A percentile compares a stretch with the other conserved stretches of the same genome.
phyloP scores from a whole-genome alignment of 2,113 vertebrate species.

The Benitochromis conjunctus region DNA sequence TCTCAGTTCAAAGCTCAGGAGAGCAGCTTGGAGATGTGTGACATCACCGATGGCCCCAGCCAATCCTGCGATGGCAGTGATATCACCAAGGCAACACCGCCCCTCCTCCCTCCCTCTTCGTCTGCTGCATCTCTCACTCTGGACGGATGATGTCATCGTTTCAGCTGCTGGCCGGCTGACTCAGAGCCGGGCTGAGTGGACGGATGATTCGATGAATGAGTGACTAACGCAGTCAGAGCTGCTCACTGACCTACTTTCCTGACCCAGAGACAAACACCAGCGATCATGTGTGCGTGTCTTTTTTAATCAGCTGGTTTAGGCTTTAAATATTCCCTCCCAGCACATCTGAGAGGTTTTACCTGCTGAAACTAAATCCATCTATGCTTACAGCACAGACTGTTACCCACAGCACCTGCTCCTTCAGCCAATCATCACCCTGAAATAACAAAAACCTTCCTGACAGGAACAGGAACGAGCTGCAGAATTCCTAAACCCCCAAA shows the following conservation, averaged over 20 bases:
- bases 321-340: neutral
- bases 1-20: conserved; percentile 89
- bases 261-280: neutral
- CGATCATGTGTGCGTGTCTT: accelerated
- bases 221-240: neutral
- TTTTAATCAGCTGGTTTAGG: neutral
- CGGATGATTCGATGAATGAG: neutral
- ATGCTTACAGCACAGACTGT: neutral
- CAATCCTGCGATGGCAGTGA: conserved; percentile 85
- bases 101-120: conserved; percentile 19
- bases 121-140: conserved; percentile 78
- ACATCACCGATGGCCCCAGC: conserved; percentile 85
- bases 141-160: conserved; percentile 75
- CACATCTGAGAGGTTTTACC: neutral
- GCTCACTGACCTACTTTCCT: neutral
- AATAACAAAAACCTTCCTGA: neutral
- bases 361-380: neutral
- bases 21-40: conserved; percentile 93
- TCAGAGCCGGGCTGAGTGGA: neutral
- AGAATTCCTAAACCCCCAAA: neutral
- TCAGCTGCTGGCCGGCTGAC: conserved; percentile 8
- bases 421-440: neutral
- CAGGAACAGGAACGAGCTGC: neutral
- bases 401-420: accelerated
- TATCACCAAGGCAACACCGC: conserved; percentile 76